These are phyloP conservation scores for Entelurus aequoreus DNA, from an alignment of 2,113 vertebrate genomes.

Conservation along the genomic window DNA sequence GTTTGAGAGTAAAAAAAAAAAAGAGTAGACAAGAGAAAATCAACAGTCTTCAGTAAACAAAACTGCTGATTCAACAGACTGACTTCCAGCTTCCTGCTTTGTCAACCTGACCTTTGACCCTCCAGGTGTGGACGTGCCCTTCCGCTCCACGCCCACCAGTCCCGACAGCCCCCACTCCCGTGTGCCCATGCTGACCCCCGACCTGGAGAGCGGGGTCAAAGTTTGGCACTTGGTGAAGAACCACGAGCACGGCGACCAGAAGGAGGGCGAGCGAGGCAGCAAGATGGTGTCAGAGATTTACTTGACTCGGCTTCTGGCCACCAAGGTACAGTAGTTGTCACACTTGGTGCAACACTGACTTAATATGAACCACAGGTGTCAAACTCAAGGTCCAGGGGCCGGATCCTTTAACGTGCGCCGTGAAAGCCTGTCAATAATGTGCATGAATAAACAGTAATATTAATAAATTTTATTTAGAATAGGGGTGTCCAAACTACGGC, in stretches of 20 bases:
- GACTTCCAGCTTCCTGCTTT: too few species aligned
- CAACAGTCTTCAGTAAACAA: neutral
- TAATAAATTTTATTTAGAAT: too few species aligned
- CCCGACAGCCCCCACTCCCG: constrained; percentile 93
- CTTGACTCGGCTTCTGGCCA: constrained; percentile 88
- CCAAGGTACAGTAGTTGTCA: constrained; percentile 82
- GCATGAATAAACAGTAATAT: too few species aligned
- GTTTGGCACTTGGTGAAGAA: constrained; percentile 96
- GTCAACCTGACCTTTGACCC: constrained; percentile 1
- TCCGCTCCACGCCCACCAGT: constrained; percentile 87
- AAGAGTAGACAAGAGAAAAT: constrained; percentile 4
- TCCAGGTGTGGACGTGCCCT: constrained; percentile 74
- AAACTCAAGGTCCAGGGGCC: too few species aligned
- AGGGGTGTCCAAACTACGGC: too few species aligned
- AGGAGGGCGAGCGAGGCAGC: constrained; percentile 89
- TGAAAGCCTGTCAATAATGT: too few species aligned
- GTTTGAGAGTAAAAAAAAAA: neutral
- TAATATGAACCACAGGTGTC: too few species aligned
- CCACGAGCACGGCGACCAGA: constrained; percentile 93
- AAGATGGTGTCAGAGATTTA: constrained; percentile 98
- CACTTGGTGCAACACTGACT: neutral
- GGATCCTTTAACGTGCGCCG: too few species aligned
- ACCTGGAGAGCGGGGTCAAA: constrained; percentile 90
- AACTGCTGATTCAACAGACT: neutral
- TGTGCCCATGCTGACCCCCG: constrained; percentile 91